Base-by-base conservation (phyloP, 2,113 vertebrate genomes). In the Ranitomeya variabilis region DNA sequence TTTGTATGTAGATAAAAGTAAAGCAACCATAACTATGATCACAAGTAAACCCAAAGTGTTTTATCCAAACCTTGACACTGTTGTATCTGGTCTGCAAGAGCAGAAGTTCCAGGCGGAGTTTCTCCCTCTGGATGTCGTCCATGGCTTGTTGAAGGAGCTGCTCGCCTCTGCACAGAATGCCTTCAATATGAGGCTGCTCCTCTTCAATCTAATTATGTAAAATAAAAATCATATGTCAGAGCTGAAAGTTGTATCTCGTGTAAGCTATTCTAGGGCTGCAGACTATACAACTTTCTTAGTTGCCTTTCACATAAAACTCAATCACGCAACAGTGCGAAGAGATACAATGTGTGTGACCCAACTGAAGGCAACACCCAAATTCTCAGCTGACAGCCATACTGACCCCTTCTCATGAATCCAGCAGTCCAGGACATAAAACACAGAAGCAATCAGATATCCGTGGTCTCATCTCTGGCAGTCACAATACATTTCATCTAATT, bases 11-110 rank as follows among this genome's bases (percentile, higher is more conserved):
- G 55, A 13, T 57, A 57, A 57, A 57, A 57, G 55, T 57, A 57
- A 57, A 57, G 55, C 55, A 57, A 57, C 16, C 12, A 21, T 11
- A 74, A 8, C 15, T 74, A 74, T 45, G 31, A 31, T 8, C 37
- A 73, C 67, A 73, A 73, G 69, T 37, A 73, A 15, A 73, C 37
- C 7, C 6, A 37, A 37, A 37, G 52, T 3, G 37, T 18, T 69
- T 55, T 1, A 31, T 83, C 89, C 76, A 18, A 90, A 96, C 97
- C 96, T 96, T 95, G 55, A 93, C 90, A 86, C 92, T 93, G 66
- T 93, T 97, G 91, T 96, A 97, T 88, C 96, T 96, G 51, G 96
- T 97, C 91, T 95, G 97, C 88, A 99, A 92, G 76, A 96, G 94
- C 11, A 97, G 67, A 80, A 99, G 92, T 86, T 96, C 95, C 77